Conservation (phyloP, 2,113 vertebrate genomes). For the Ctenomys sociabilis region DNA sequence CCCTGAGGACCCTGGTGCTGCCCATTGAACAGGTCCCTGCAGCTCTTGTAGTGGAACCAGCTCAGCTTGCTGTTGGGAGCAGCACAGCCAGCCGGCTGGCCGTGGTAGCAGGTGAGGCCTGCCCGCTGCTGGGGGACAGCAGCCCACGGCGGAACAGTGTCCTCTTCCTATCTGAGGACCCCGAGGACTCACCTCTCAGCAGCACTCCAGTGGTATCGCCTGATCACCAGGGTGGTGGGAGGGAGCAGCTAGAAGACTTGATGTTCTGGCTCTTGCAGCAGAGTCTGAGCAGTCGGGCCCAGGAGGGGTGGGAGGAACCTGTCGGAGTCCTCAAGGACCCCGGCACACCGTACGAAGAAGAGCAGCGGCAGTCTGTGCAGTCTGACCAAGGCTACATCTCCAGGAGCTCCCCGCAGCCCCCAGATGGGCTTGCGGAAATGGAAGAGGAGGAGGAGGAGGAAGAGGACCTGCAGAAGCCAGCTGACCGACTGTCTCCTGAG, state of each 20-base stretch:
- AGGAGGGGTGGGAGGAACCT: slow-evolving; percentile 72
- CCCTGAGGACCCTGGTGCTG: slow-evolving; percentile 69
- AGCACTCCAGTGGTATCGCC: neutral
- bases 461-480: neutral
- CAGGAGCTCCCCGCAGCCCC: slow-evolving; percentile 86
- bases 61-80: neutral
- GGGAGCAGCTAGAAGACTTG: slow-evolving; percentile 74
- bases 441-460: slow-evolving; percentile 75
- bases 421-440: slow-evolving; percentile 71
- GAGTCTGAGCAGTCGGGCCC: slow-evolving; percentile 63
- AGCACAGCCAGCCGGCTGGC: slow-evolving; percentile 54
- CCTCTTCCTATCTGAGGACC: slow-evolving; percentile 57
- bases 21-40: slow-evolving; percentile 38
- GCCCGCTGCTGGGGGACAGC: slow-evolving; percentile 74
- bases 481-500: slow-evolving; percentile 76
- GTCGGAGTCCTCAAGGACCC: slow-evolving; percentile 75
- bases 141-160: slow-evolving; percentile 68
- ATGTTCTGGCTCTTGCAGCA: slow-evolving; percentile 81
- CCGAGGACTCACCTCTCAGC: neutral
- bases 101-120: slow-evolving; percentile 77
- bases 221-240: neutral
- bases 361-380: slow-evolving; percentile 88
- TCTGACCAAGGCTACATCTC: slow-evolving; percentile 96
- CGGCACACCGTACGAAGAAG: slow-evolving; percentile 41
- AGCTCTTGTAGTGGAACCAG: slow-evolving; percentile 66